Evolutionary conservation across 2,888 invertebrate species (phyloP), one percentile per base, ranked within the genome.

Genomic region (Cerceris ruficornis): DNA sequence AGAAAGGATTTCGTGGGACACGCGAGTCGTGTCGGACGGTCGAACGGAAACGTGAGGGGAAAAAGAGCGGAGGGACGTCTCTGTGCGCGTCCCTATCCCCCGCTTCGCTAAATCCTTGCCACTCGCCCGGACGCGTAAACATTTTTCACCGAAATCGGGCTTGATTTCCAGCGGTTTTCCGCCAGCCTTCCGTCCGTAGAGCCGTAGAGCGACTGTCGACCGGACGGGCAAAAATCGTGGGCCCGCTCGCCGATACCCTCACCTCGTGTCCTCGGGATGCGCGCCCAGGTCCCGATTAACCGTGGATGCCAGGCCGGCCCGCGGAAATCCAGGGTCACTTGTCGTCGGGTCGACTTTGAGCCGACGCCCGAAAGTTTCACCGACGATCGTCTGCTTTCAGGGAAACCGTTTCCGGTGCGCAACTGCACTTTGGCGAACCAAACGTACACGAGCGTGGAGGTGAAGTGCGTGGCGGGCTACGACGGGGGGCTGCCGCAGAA

Each of bases 401-500:
- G 97, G 77, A 95, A 96, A 91, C 98, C 98, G 52, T 97, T 96
- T 91, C 95, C 96, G 68, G 97, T 97, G 64, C 95, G 95, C 79
- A 98, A 98, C 93, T 98, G 98, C 93, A 95, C 96, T 68, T 93
- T 97, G 86, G 96, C 96, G 92, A 98, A 98, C 93, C 96, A 96
- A 92, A 97, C 97, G 14, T 95, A 96, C 88, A 96, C 96, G 87
- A 96, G 96, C 77, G 96, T 96, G 86, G 95, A 96, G 92, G 96
- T 97, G 85, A 95, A 95, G 88, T 98, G 98, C 92, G 94, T 96
- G 89, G 94, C 97, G 39, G 97, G 97, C 86, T 97, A 97, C 93
- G 97, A 98, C 93, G 98, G 98, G 75, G 98, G 98, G 82, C 94
- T 98, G 88, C 97, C 97, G 75, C 97, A 98, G 93, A 94, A 94